Percentiles rank a stretch among this genome's conserved stretches.
These are phyloP conservation scores for Empidonax traillii DNA, from an alignment of 2,113 vertebrate species.

Conservation along the genomic window DNA sequence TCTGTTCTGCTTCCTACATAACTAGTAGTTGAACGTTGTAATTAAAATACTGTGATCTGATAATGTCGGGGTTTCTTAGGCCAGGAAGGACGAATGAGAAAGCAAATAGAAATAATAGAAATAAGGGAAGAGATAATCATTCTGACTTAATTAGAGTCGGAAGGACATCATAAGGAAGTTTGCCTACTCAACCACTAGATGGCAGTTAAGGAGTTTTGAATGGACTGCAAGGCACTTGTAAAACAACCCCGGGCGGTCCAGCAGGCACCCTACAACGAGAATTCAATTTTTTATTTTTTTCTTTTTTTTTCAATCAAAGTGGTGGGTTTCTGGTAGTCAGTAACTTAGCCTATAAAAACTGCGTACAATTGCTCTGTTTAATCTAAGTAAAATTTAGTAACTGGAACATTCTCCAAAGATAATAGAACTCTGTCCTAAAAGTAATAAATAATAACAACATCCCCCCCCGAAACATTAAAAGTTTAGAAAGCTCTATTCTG, in stretches of 20 bases:
- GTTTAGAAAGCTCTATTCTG: background rate
- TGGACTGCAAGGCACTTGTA: accelerated
- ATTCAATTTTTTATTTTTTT: background rate
- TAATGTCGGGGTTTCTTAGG: background rate
- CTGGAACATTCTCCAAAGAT: background rate
- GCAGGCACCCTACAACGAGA: too few relatives aligned
- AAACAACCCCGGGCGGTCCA: too few relatives aligned
- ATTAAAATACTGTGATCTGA: background rate
- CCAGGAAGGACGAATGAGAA: background rate
- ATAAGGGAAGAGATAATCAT: background rate
- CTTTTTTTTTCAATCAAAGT: background rate
- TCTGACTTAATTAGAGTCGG: too few relatives aligned
- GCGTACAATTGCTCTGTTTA: background rate
- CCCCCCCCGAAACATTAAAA: accelerated
- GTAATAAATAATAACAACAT: background rate
- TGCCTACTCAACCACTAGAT: conserved; percentile 48
- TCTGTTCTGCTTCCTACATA: background rate
- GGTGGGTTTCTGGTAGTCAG: background rate
- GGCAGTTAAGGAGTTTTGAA: conserved; percentile 61
- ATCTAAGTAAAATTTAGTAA: background rate
- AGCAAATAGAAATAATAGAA: background rate
- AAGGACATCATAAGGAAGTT: background rate
- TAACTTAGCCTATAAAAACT: background rate
- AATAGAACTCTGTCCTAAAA: background rate
- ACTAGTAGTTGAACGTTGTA: background rate